A percentile compares a stretch with the other conserved stretches of the same genome.
Evolutionary conservation across 2,113 vertebrate species (phyloP).

Genomic region (Oreotrochilus melanogaster): DNA sequence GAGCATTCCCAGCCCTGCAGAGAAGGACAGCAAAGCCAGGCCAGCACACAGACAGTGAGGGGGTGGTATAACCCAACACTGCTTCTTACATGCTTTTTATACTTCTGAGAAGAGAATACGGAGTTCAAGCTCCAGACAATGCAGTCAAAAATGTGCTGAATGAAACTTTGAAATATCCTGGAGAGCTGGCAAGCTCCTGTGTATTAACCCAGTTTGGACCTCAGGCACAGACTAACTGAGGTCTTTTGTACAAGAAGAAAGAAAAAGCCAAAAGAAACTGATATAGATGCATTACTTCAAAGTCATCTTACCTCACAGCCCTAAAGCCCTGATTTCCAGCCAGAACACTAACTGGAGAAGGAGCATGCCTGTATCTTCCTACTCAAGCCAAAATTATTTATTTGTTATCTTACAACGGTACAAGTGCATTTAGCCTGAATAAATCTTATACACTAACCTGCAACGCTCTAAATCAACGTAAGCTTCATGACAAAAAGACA

Average conservation of each 20-base stretch:
- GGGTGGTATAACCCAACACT: neutral
- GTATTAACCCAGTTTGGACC: slow-evolving; percentile 8
- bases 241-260: slow-evolving; percentile 15
- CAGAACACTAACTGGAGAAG: neutral
- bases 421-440: neutral
- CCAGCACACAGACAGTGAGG: neutral
- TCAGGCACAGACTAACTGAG: neutral
- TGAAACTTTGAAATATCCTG: slow-evolving; percentile 38
- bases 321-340: neutral
- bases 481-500: rapidly evolving
- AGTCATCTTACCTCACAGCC: neutral
- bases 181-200: neutral
- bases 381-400: neutral
- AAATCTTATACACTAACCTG: neutral
- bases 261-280: neutral
- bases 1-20: neutral
- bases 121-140: neutral
- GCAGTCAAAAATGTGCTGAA: neutral
- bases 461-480: neutral
- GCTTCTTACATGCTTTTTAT: neutral
- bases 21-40: neutral
- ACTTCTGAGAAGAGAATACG: rapidly evolving
- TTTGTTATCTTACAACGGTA: neutral
- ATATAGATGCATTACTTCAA: slow-evolving; percentile 5
- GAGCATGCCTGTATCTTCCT: neutral